phyloP scores from a whole-genome alignment of 2,113 vertebrate species.

The Aspiorhynchus laticeps region DNA sequence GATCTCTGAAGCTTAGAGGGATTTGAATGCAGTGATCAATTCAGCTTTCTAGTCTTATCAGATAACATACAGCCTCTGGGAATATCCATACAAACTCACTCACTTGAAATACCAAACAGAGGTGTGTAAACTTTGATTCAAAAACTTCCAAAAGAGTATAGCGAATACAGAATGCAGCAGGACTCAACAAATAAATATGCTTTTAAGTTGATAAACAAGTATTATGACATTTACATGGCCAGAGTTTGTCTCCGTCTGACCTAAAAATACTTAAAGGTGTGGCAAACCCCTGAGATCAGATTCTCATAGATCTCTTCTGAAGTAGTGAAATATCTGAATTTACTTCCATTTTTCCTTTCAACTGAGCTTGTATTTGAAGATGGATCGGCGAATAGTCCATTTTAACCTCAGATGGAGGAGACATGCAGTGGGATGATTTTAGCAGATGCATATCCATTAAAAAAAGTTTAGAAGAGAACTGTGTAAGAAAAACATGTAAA shows the following conservation, averaged over 20 bases:
- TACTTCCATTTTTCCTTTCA: constrained; percentile 57
- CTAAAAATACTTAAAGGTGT: neutral
- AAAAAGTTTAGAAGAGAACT: constrained; percentile 48
- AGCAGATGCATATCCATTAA: constrained; percentile 66
- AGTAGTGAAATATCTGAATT: constrained; percentile 53
- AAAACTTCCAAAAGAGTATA: neutral
- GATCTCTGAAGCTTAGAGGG: constrained; percentile 71
- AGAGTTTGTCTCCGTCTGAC: neutral
- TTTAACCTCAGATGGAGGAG: constrained; percentile 60
- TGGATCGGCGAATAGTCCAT: constrained; percentile 52
- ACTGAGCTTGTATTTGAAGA: constrained; percentile 61
- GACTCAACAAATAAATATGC: neutral
- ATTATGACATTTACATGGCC: neutral
- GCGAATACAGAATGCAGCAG: neutral
- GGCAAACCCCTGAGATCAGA: neutral
- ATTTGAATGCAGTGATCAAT: constrained; percentile 70
- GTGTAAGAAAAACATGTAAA: constrained; percentile 35
- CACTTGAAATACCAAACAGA: constrained; percentile 39
- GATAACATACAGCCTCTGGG: constrained; percentile 67
- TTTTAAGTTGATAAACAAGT: constrained; percentile 1
- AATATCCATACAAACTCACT: constrained; percentile 38
- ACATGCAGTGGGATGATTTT: constrained; percentile 60
- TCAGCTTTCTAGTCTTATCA: constrained; percentile 67
- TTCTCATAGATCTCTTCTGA: constrained; percentile 20
- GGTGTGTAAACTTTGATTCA: constrained; percentile 22